Base-by-base conservation (phyloP, 2,113 vertebrate genomes). In the Delphinapterus leucas region DNA sequence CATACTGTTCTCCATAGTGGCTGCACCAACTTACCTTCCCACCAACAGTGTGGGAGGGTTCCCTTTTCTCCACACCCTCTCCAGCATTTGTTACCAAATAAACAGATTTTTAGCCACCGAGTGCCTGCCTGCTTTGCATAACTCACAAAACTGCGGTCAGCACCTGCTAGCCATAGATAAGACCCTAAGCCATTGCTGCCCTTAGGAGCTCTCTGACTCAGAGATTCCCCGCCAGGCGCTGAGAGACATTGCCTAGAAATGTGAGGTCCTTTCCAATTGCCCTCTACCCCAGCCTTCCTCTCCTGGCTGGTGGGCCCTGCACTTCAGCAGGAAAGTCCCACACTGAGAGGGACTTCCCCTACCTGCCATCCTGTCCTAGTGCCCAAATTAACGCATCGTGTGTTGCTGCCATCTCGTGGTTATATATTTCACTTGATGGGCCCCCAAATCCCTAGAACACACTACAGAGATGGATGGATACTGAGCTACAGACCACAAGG, bases 291-390 rank as follows among this genome's bases (percentile, higher is more conserved):
- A 2, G 41, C 12, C 15, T 5, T 8, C 26, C 6, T 73, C 60
- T n/a, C 13, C 36, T 4, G 31, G 41, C 33, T 0, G 1, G n/a
- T 8, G 21, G 26, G 17, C 47, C 49, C 90, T 25, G 11, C 8
- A 1, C 38, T 17, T 23, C 0, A 14, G 67, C 18, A 8, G 11
- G 36, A 47, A 49, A 36, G 23, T 17, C 36, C 23, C 14, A 1
- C 11, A 11, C 28, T 26, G 25, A 0, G 4, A 38, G 41, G 47
- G 53, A 8, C 71, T 1, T 44, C 12, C 13, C 38, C 3, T 8
- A 55, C 53, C n/a, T 11, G 44, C 23, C 20, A 3, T 21, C 25
- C 21, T 1, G 0, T 26, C 41, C 26, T 3, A 31, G 2, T 10
- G 3, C 20, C 28, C 10, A 1, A 1, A 9, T 25, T 44, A 53